These are phyloP conservation scores for Cryptocephalus primarius DNA, from an alignment of 2,888 invertebrate species.

Conservation along the genomic window DNA sequence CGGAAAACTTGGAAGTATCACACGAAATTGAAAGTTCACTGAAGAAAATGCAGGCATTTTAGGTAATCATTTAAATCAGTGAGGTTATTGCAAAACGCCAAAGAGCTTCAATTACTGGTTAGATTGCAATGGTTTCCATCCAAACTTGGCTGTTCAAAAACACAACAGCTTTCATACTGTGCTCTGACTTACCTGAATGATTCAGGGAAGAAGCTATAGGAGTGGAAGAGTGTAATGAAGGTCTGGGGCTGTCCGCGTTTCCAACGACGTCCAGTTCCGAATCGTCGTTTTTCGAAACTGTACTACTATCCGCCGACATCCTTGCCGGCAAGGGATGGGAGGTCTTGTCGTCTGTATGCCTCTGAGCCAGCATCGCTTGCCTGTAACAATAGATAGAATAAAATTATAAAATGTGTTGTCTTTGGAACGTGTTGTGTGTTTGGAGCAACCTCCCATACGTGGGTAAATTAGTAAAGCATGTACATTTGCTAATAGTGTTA, in stretches of 20 bases:
- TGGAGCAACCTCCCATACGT: too few species aligned
- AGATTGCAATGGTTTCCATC: too few species aligned
- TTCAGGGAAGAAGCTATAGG: slow-evolving; percentile 27
- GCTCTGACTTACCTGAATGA: slow-evolving; percentile 26
- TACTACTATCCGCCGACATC: slow-evolving; percentile 39
- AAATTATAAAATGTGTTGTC: slow-evolving; percentile 17
- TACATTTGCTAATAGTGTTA: too few species aligned
- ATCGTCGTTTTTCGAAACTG: slow-evolving; percentile 61
- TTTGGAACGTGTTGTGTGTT: background rate
- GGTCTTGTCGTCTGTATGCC: slow-evolving; percentile 47
- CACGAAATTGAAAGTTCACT: too few species aligned
- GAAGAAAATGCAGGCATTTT: too few species aligned
- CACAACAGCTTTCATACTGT: too few species aligned
- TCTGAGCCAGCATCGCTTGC: slow-evolving; percentile 55
- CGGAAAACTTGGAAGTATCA: too few species aligned
- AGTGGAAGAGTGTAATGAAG: slow-evolving; percentile 41
- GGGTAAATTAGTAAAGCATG: too few species aligned
- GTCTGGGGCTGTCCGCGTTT: slow-evolving; percentile 70
- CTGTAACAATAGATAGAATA: slow-evolving; percentile 44
- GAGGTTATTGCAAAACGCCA: too few species aligned
- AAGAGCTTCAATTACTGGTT: too few species aligned
- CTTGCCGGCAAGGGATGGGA: slow-evolving; percentile 36
- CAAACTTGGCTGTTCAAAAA: too few species aligned
- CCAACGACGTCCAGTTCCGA: slow-evolving; percentile 86
- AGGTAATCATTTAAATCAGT: too few species aligned